Conservation (phyloP, 2,113 vertebrate genomes). For the Percopsis transmontana region DNA sequence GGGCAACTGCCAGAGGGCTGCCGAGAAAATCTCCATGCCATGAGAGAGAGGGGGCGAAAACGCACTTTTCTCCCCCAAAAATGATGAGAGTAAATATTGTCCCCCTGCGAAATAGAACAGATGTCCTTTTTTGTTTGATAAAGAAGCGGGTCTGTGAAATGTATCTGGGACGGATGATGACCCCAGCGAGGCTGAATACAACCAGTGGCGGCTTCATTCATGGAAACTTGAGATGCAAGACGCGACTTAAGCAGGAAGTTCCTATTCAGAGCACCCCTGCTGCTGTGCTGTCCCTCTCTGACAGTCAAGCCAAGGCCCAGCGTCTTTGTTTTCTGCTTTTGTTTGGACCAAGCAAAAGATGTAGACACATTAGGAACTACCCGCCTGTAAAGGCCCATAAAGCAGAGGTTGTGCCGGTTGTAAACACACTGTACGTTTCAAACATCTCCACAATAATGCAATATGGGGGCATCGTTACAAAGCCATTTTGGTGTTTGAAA, state of each 20-base stretch:
- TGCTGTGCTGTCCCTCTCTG: slow-evolving; percentile 62
- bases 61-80: slow-evolving; percentile 45
- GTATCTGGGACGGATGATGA: slow-evolving; percentile 37
- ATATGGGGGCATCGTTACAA: background rate
- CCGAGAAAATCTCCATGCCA: slow-evolving; percentile 55
- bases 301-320: slow-evolving; percentile 54
- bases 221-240: slow-evolving; percentile 75
- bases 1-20: slow-evolving; percentile 47
- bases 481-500: background rate
- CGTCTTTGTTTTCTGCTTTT: slow-evolving; percentile 65
- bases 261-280: slow-evolving; percentile 66
- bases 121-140: slow-evolving; percentile 43
- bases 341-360: slow-evolving; percentile 43
- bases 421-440: no score
- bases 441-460: background rate
- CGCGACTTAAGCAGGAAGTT: slow-evolving; percentile 75
- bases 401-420: slow-evolving; percentile 27
- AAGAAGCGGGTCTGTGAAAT: slow-evolving; percentile 47
- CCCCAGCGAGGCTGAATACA: slow-evolving; percentile 30
- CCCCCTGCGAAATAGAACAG: slow-evolving; percentile 47
- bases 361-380: slow-evolving; percentile 4
- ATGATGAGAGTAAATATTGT: slow-evolving; percentile 57
- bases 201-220: slow-evolving; percentile 46
- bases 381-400: slow-evolving; percentile 29
- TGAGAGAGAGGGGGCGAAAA: slow-evolving; percentile 48